Conservation (phyloP, 2,113 vertebrate genomes). For the Casuarius casuarius region DNA sequence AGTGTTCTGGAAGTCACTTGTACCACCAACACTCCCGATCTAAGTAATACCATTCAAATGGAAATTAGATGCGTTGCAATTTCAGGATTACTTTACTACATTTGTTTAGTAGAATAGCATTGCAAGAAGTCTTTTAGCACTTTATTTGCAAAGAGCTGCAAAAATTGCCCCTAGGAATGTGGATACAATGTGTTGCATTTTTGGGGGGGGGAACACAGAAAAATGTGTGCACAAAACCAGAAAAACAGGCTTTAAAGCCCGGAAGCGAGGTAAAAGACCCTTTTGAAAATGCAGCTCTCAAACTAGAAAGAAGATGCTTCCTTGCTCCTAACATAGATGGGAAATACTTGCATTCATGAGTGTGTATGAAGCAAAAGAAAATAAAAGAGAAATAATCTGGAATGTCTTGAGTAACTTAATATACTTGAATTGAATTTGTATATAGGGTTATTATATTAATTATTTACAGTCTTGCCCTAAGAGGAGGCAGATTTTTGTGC, state of each 20-base stretch:
- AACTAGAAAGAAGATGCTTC: background rate
- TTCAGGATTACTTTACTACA: slow-evolving; percentile 57
- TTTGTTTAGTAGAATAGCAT: slow-evolving; percentile 54
- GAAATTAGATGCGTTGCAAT: slow-evolving; percentile 27
- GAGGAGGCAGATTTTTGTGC: slow-evolving; percentile 26
- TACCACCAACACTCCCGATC: background rate
- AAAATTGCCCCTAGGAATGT: slow-evolving; percentile 4
- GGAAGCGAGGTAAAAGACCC: background rate
- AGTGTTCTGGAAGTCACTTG: background rate
- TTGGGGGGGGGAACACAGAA: background rate
- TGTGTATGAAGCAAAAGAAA: background rate
- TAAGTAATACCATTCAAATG: slow-evolving; percentile 55
- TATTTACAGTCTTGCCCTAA: slow-evolving; percentile 54
- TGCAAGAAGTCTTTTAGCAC: background rate
- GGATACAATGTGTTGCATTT: background rate
- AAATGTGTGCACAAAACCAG: background rate
- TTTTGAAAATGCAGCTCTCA: slow-evolving; percentile 12
- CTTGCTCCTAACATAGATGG: background rate
- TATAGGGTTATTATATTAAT: slow-evolving; percentile 51
- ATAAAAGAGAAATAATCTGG: background rate
- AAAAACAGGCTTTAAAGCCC: background rate
- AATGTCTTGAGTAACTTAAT: background rate
- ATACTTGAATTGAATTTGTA: background rate
- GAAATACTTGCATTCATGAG: background rate
- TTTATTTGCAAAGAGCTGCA: slow-evolving; percentile 42